Evolutionary conservation across 2,113 vertebrate genomes (phyloP).

Genomic region (Phainopepla nitens): DNA sequence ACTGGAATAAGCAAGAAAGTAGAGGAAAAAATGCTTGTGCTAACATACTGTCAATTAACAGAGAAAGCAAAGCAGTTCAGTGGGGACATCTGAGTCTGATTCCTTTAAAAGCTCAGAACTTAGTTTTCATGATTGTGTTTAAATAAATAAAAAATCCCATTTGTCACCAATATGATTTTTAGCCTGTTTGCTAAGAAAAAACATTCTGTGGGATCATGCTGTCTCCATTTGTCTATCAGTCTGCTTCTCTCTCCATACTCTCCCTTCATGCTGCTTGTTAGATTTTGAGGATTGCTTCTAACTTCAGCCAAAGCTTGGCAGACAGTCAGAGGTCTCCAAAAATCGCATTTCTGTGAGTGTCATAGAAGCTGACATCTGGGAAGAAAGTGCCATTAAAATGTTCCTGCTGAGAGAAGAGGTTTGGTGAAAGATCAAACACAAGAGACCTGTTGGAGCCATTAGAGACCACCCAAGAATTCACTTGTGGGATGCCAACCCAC

Average conservation of each 20-base stretch:
- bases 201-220: neutral
- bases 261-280: neutral
- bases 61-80: neutral
- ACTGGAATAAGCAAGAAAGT: neutral
- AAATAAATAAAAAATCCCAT: neutral
- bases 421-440: neutral
- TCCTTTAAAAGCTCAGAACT: neutral
- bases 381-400: slow-evolving; percentile 2
- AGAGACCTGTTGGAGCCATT: neutral
- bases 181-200: neutral
- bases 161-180: neutral
- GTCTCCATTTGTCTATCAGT: neutral
- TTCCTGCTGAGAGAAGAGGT: neutral
- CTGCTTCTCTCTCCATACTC: neutral
- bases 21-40: neutral
- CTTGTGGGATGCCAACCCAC: neutral
- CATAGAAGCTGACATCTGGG: neutral
- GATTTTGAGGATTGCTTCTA: neutral
- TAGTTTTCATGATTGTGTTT: neutral
- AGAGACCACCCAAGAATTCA: neutral
- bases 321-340: slow-evolving; percentile 40
- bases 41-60: neutral
- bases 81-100: neutral
- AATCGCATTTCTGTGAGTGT: neutral
- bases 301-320: slow-evolving; percentile 41